A percentile compares a stretch with the other conserved stretches of the same genome.
These are phyloP conservation scores for Setipinna tenuifilis DNA, from an alignment of 2,797 vertebrate species.

Conservation along the genomic window DNA sequence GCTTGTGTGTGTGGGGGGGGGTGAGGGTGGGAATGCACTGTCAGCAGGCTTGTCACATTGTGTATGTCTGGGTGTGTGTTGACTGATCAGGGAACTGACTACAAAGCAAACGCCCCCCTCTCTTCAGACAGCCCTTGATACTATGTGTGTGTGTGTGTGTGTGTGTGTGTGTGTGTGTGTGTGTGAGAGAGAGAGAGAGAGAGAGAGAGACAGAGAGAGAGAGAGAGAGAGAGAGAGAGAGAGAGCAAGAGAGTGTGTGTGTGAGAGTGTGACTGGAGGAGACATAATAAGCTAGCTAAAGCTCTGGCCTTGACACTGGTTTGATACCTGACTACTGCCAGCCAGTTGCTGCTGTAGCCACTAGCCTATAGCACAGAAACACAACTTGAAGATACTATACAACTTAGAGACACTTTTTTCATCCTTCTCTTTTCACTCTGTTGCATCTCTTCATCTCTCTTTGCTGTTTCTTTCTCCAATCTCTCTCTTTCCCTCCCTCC, in stretches of 20 bases:
- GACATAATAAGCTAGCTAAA: constrained; percentile 41
- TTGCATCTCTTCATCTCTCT: too few relatives aligned
- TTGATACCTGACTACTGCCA: constrained; percentile 46
- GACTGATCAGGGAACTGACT: constrained; percentile 24
- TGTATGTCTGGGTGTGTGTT: constrained; percentile 27
- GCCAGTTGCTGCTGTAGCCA: constrained; percentile 46
- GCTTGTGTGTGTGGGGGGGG: too few relatives aligned
- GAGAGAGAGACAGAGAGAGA: not conserved
- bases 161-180: not conserved
- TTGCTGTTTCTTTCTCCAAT: too few relatives aligned
- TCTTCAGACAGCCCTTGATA: constrained; percentile 17
- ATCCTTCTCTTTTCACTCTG: too few relatives aligned
- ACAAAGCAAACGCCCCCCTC: constrained; percentile 19
- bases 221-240: constrained; percentile 6
- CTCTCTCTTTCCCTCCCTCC: not conserved
- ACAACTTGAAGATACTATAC: too few relatives aligned
- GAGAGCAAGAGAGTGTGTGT: constrained; percentile 20
- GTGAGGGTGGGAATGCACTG: constrained; percentile 3
- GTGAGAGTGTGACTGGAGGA: constrained; percentile 31
- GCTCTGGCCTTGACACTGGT: constrained; percentile 31
- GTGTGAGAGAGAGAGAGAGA: not conserved
- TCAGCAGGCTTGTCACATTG: constrained; percentile 35
- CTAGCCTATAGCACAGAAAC: not conserved
- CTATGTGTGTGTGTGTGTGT: not conserved
- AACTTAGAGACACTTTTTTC: too few relatives aligned